Base-by-base conservation (phyloP, 2,888 invertebrate species). In the Oegoconia quadripuncta region DNA sequence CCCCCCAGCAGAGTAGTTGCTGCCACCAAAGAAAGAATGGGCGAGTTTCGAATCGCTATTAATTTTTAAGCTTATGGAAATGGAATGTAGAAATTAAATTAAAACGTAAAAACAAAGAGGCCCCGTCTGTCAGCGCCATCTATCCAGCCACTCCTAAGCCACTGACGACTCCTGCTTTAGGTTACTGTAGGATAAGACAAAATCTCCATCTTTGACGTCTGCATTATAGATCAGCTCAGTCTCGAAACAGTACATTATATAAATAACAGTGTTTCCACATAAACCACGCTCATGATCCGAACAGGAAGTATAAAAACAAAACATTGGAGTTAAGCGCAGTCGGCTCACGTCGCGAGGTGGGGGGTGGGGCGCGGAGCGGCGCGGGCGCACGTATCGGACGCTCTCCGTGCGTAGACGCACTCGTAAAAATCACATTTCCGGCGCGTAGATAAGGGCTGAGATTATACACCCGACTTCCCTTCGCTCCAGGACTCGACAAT, bases 371-470 rank as follows among this genome's bases (percentile, higher is more conserved):
- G 32, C 26, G n/a, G 17, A 16, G 33, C 29, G 9, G 26, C 31
- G 42, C 38, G 7, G 37, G 34, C 41, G 40, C 45, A 41, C 36
- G 44, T 41, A n/a, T n/a, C 37, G 6, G 37, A 28, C 41, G 39
- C 46, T 41, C 37, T 42, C 37, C 30, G 28, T 36, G 12, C 42
- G 35, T 33, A 25, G 11, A 26, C 12, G 15, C 12, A 34, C 28
- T 43, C 50, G 56, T 55, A 48, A 52, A 52, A 40, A 52, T 50
- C 46, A 53, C 43, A 55, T 51, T 55, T 63, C 63, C 64, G 61
- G 59, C 52, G 27, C 13, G 12, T 14, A 50, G 49, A 46, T 48
- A 52, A 50, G 57, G 56, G 55, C 37, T 48, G 41, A 20, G 18
- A 33, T 15, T 29, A n/a, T 13, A 16, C 30, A n/a, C 27, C 25